Evolutionary conservation across 2,113 vertebrate species (phyloP).

Genomic region (Coryphaenoides rupestris): DNA sequence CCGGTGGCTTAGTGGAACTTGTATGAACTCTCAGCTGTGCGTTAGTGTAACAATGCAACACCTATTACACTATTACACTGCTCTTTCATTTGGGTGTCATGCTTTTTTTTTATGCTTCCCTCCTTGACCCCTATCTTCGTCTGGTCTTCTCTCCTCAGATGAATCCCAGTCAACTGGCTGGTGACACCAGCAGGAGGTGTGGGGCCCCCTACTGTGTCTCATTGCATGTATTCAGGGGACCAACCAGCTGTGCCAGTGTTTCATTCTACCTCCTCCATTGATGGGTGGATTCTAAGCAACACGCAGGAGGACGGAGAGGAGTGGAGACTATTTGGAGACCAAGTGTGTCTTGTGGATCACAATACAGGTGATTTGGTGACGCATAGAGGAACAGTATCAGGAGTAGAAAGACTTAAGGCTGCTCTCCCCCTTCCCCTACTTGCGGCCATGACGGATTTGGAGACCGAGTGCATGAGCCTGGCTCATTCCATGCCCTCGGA

Average conservation of each 20-base stretch:
- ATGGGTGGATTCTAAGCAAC: not conserved
- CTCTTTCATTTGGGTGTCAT: not conserved
- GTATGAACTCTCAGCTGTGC: no score
- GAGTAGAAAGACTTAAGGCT: not conserved
- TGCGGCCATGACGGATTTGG: slow-evolving; percentile 72
- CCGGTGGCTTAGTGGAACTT: no score
- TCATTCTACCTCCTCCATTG: slow-evolving; percentile 7
- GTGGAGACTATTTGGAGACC: slow-evolving; percentile 14
- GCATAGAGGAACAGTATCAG: slow-evolving; percentile 24
- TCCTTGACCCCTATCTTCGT: no score
- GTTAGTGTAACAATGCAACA: no score
- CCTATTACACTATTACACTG: no score
- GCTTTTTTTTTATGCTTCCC: not conserved
- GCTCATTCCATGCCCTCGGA: slow-evolving; percentile 41
- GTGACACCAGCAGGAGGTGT: slow-evolving; percentile 27
- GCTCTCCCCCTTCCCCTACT: not conserved
- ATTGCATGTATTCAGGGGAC: slow-evolving; percentile 6
- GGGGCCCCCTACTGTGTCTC: not conserved
- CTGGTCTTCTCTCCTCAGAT: slow-evolving; percentile 29
- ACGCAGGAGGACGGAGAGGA: not conserved
- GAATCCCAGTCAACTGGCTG: slow-evolving; percentile 32
- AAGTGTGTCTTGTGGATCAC: not conserved
- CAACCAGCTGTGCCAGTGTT: slow-evolving; percentile 19
- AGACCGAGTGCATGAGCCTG: slow-evolving; percentile 67
- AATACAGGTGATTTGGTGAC: not conserved